phyloP scores from a whole-genome alignment of 2,113 vertebrate species.

The Colaptes auratus region DNA sequence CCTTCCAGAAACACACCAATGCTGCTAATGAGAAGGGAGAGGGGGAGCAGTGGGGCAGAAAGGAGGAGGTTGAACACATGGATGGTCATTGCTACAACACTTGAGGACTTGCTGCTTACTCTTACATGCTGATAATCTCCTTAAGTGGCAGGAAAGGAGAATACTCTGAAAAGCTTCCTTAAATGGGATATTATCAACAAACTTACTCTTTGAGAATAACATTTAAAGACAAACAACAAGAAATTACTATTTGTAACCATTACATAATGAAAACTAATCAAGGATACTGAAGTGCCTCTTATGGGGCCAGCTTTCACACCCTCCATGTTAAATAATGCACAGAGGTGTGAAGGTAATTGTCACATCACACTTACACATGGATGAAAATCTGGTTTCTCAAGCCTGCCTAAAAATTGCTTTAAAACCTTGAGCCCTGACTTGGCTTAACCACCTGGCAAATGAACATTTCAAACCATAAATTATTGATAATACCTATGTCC shows the following conservation, averaged over 20 bases:
- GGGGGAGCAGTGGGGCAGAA: neutral
- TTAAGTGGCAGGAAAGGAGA: neutral
- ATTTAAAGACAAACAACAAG: neutral
- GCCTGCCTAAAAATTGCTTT: neutral
- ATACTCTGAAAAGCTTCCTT: neutral
- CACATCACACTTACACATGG: neutral
- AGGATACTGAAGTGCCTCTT: neutral
- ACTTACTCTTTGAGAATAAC: neutral
- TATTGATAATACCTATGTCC: neutral
- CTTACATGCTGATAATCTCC: neutral
- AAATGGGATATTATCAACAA: neutral
- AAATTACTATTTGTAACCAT: neutral
- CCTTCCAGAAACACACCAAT: neutral
- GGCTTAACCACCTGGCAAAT: neutral
- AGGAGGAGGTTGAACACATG: neutral
- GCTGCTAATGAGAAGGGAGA: neutral
- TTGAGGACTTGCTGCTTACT: neutral
- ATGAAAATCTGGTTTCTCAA: neutral
- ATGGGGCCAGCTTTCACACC: rapidly evolving
- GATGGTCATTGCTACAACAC: neutral
- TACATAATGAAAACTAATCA: neutral
- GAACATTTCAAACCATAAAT: neutral
- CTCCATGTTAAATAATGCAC: neutral
- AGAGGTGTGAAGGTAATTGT: neutral
- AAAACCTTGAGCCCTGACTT: neutral